Base-by-base conservation (phyloP, 1,140 invertebrate species). In the Leptonema lineaticorne region DNA sequence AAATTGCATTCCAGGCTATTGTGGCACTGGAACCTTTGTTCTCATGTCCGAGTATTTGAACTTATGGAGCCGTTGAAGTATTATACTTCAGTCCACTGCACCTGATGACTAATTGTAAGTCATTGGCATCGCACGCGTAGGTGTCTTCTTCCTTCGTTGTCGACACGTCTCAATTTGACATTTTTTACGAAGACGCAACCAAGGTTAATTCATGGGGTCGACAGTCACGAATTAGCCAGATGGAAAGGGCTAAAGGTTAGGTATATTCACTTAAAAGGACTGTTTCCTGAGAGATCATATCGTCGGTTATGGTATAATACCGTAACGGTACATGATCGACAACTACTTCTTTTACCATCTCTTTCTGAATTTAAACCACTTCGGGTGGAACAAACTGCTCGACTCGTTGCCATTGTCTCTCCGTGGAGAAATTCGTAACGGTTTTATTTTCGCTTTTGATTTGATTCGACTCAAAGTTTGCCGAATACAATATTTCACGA, bases 171-270 rank as follows among this genome's bases (percentile, higher is more conserved):
- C 57, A 48, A n/a, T 33, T 11, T 41, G 62, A 27, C 22, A 9
- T 37, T 30, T n/a, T n/a, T n/a, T n/a, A n/a, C n/a, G n/a, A 24
- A 41, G 24, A n/a, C n/a, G 50, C 67, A 30, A n/a, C 20, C 70
- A 69, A 68, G 70, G 70, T 72, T 72, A 72, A 72, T 62, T 71
- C 63, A 50, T n/a, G 70, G 64, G 70, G 70, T 72, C 70, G 67
- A 66, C 67, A 59, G 67, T 59, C 63, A 66, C 63, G 48, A 72
- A 72, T 72, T 72, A 66, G 45, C 26, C 11, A 65, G 50, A 57
- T 59, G 45, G 66, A 50, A 64, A 30, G 66, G 67, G 37, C 45
- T 67, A 72, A 63, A 72, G 70, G 70, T 53, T 63, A 66, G 9
- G 37, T 20, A 65, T 59, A 70, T 71, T 71, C 50, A 45, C 63